Evolutionary conservation across 2,888 invertebrate genomes (phyloP), one percentile per base, ranked within the genome.

Genomic region (Herminia tarsipennalis): DNA sequence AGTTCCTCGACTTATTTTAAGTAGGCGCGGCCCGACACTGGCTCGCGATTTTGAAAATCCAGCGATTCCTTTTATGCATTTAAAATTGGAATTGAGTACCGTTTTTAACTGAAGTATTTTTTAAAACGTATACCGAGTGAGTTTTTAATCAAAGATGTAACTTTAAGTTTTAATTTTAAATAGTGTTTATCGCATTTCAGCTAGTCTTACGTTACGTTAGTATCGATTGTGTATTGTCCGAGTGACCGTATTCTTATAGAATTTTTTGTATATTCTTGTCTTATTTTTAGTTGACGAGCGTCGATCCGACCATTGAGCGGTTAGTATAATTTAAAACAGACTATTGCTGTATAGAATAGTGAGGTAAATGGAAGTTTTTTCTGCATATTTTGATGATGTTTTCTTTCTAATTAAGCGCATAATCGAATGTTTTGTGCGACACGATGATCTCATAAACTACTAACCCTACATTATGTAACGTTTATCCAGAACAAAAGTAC

Each of bases 371-470:
- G 79, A 76, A 69, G 70, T 73, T 79, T 84, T 84, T 79, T 88
- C 87, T 89, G 87, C 84, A 88, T 91, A 88, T 88, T 86, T 88
- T 87, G 88, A 83, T 85, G 78, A 76, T 83, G 80, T 81, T 68
- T 67, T 69, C 64, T 75, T 65, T 87, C 83, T 89, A 89, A 88
- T 81, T 86, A 83, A 85, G 85, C 88, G 87, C 89, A 82, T 81
- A 77, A 77, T 67, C 73, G 67, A 66, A 69, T 59, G 73, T 75
- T 74, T 81, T 78, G 66, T 83, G 90, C 86, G 87, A 78, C 70
- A 72, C 84, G 81, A 81, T 92, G 92, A 92, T 92, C 92, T 92
- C 92, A 92, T 90, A 80, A 85, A 79, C 83, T 88, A 90, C 90
- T 92, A 92, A 91, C 86, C 78, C 81, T 85, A 81, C 82, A 78